These are phyloP conservation scores for Nebria ingens DNA, from an alignment of 1,140 invertebrate species.

Conservation along the genomic window DNA sequence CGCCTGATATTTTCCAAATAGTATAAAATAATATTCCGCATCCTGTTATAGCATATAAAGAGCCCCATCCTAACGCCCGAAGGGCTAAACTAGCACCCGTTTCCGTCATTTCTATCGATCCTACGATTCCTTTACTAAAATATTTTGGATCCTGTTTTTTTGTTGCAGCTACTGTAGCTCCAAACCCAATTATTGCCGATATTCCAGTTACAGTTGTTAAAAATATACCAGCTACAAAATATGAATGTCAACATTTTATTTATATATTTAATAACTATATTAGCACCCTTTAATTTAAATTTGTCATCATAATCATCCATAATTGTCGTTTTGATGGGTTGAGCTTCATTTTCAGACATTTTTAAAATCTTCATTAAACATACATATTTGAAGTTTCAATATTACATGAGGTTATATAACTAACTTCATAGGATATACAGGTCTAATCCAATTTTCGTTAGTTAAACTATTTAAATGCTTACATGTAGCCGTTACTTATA, in stretches of 20 bases:
- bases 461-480: too few species aligned
- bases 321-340: not conserved
- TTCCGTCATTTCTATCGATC: constrained; percentile 54
- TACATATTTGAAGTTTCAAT: too few species aligned
- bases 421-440: too few species aligned
- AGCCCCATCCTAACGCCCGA: constrained; percentile 76
- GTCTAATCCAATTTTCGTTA: too few species aligned
- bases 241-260: not conserved
- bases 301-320: not conserved
- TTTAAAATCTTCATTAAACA: too few species aligned
- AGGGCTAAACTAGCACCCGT: constrained; percentile 67
- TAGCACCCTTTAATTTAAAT: constrained; percentile 3
- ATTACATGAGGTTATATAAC: too few species aligned
- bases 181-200: constrained; percentile 73
- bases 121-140: constrained; percentile 64
- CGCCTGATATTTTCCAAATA: constrained; percentile 83
- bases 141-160: constrained; percentile 70
- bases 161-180: constrained; percentile 59
- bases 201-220: constrained; percentile 64
- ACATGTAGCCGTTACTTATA: too few species aligned
- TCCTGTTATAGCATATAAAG: constrained; percentile 72
- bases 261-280: not conserved
- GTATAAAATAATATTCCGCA: constrained; percentile 70
- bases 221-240: constrained; percentile 58
- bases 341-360: not conserved